Evolutionary conservation across 2,888 invertebrate species (phyloP).

Genomic region (Plebejus melissa): DNA sequence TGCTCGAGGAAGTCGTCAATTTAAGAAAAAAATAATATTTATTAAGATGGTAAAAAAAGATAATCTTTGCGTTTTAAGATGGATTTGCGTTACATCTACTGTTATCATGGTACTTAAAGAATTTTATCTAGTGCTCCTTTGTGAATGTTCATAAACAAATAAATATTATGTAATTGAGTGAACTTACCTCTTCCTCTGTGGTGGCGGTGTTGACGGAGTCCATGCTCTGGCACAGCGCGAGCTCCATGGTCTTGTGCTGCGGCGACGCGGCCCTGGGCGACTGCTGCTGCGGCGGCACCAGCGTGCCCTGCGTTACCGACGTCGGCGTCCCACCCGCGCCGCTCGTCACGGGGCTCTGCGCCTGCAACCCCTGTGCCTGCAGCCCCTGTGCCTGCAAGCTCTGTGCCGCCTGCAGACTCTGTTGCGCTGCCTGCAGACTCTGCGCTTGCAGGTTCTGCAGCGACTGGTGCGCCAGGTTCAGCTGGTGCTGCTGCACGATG

Average conservation of each 20-base stretch:
- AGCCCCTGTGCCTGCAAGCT: constrained; percentile 53
- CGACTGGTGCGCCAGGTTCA: constrained; percentile 72
- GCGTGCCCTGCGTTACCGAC: constrained; percentile 62
- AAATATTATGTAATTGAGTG: neutral
- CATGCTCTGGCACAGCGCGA: constrained; percentile 96
- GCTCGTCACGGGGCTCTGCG: constrained; percentile 48
- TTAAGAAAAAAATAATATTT: neutral
- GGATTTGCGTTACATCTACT: no score
- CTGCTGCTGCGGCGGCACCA: constrained; percentile 71
- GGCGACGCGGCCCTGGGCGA: constrained; percentile 66
- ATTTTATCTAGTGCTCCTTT: neutral
- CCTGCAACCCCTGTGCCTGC: constrained; percentile 51
- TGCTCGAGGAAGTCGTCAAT: constrained; percentile 27
- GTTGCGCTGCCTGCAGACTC: constrained; percentile 49
- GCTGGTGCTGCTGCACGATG: constrained; percentile 72
- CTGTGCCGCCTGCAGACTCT: constrained; percentile 54
- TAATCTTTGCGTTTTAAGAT: neutral
- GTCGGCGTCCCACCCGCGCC: constrained; percentile 59
- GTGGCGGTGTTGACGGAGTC: constrained; percentile 97
- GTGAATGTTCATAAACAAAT: neutral
- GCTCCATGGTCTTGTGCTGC: constrained; percentile 76
- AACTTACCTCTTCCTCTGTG: constrained; percentile 97
- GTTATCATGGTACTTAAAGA: no score
- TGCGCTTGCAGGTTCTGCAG: constrained; percentile 61
- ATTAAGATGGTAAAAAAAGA: neutral